Conservation (phyloP, 2,888 invertebrate species). For the Dione juno region DNA sequence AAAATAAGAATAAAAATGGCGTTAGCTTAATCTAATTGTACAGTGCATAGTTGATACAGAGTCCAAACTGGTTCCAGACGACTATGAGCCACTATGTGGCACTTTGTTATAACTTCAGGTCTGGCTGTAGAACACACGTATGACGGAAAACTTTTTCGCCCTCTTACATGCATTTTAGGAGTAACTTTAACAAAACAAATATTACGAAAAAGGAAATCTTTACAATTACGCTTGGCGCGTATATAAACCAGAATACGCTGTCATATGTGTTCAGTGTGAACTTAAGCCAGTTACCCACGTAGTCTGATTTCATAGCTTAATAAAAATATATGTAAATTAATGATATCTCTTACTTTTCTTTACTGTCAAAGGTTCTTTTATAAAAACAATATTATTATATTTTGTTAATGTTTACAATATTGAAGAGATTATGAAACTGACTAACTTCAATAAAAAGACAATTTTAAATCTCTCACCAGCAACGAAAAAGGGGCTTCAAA, state of each 20-base stretch:
- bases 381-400: neutral
- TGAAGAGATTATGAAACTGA: neutral
- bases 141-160: slow-evolving; percentile 16
- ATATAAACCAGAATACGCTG: neutral
- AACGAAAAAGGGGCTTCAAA: slow-evolving; percentile 50
- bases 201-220: slow-evolving; percentile 7
- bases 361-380: neutral
- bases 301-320: neutral
- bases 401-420: neutral
- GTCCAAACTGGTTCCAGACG: slow-evolving; percentile 57
- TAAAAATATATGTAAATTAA: neutral
- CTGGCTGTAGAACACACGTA: slow-evolving; percentile 48
- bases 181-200: neutral
- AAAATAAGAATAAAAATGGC: slow-evolving; percentile 58
- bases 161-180: slow-evolving; percentile 4
- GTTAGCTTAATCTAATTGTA: slow-evolving; percentile 81
- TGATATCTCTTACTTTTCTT: neutral
- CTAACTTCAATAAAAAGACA: slow-evolving; percentile 37
- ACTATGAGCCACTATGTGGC: slow-evolving; percentile 55
- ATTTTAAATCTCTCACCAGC: slow-evolving; percentile 70
- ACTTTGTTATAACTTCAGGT: slow-evolving; percentile 77
- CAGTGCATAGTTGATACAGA: slow-evolving; percentile 67
- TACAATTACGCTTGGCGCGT: slow-evolving; percentile 1
- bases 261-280: neutral
- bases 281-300: neutral